These are phyloP conservation scores for Toxotes chatareus DNA, from an alignment of 2,113 vertebrate genomes.

Conservation along the genomic window DNA sequence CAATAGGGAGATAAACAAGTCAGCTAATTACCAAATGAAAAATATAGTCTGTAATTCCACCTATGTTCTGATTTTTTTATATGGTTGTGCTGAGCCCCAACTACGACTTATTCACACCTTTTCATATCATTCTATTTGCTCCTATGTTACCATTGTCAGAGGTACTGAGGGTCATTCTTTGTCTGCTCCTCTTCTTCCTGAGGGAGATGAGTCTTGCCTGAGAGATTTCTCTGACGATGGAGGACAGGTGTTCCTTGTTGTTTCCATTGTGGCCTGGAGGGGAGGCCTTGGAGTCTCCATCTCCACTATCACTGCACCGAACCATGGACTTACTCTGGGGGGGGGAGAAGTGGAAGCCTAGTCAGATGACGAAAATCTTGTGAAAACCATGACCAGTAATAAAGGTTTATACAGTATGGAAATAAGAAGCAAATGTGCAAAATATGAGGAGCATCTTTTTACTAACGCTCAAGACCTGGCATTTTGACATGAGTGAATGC, in stretches of 20 bases:
- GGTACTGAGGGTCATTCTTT: slow-evolving; percentile 69
- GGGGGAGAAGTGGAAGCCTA: slow-evolving; percentile 52
- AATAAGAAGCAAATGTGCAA: not conserved
- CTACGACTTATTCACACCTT: no score
- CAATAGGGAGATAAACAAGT: no score
- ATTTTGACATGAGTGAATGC: not conserved
- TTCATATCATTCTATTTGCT: not conserved
- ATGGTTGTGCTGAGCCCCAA: no score
- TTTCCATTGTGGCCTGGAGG: slow-evolving; percentile 79
- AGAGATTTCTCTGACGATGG: slow-evolving; percentile 80
- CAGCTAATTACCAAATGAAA: no score
- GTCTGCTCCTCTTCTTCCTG: slow-evolving; percentile 80
- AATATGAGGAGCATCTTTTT: not conserved
- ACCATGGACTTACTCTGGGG: slow-evolving; percentile 84
- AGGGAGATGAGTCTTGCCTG: slow-evolving; percentile 80
- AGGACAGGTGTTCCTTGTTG: slow-evolving; percentile 77
- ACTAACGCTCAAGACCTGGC: no score
- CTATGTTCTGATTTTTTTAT: no score
- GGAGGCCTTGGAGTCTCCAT: slow-evolving; percentile 79
- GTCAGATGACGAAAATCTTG: not conserved
- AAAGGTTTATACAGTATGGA: not conserved
- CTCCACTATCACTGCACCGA: slow-evolving; percentile 79
- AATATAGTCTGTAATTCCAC: no score
- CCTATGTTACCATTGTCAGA: slow-evolving; percentile 80
- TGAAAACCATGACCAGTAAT: not conserved